These are phyloP conservation scores for Diogma glabrata DNA, from an alignment of 2,888 invertebrate species.

Conservation along the genomic window DNA sequence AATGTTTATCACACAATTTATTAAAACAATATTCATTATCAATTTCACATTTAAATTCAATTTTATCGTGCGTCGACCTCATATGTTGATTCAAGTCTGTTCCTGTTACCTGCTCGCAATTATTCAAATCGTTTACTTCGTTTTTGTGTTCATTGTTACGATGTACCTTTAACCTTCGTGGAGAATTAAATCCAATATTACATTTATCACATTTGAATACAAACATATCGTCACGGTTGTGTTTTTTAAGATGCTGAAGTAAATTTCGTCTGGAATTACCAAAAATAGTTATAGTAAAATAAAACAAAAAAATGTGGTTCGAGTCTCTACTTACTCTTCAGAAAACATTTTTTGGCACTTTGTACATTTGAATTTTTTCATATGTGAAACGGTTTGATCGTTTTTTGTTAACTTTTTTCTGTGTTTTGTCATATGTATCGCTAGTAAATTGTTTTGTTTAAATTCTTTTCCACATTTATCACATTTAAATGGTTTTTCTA, in stretches of 20 bases:
- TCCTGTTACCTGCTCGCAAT: constrained; percentile 21
- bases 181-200: constrained; percentile 21
- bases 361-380: constrained; percentile 24
- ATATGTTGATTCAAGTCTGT: constrained; percentile 22
- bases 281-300: too few relatives aligned
- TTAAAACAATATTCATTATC: constrained; percentile 21
- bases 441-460: constrained; percentile 15
- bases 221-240: constrained; percentile 17
- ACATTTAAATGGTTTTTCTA: constrained; percentile 18
- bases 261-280: constrained; percentile 20
- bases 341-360: constrained; percentile 29
- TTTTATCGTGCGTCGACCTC: constrained; percentile 19
- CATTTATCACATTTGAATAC: constrained; percentile 21
- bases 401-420: constrained; percentile 26
- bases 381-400: constrained; percentile 27
- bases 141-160: constrained; percentile 22
- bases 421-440: constrained; percentile 17
- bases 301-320: background rate
- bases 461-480: constrained; percentile 16
- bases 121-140: constrained; percentile 20
- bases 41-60: constrained; percentile 20
- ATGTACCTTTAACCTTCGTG: constrained; percentile 21
- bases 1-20: constrained; percentile 21
- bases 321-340: constrained; percentile 24
- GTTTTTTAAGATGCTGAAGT: constrained; percentile 21